These are phyloP conservation scores for Verasper variegatus DNA, from an alignment of 2,113 vertebrate genomes.

Conservation along the genomic window DNA sequence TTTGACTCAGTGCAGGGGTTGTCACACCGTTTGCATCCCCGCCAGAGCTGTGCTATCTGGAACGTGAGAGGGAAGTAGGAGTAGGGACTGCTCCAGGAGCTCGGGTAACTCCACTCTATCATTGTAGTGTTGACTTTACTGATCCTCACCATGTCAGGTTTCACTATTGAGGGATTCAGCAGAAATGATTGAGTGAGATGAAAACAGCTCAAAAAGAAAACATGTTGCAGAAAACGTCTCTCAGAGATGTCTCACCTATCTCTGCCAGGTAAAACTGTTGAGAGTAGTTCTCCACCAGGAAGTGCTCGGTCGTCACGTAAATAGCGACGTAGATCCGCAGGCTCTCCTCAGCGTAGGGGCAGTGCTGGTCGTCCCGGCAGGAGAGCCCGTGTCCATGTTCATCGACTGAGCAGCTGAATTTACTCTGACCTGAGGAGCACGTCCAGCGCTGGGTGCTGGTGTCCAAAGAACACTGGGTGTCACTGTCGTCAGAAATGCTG, in stretches of 20 bases:
- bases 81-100: slow-evolving; percentile 77
- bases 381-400: slow-evolving; percentile 20
- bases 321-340: slow-evolving; percentile 44
- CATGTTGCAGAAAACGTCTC: not conserved
- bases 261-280: slow-evolving; percentile 62
- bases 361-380: slow-evolving; percentile 64
- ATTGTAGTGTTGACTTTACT: slow-evolving; percentile 53
- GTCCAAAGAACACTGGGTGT: slow-evolving; percentile 50
- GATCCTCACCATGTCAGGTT: slow-evolving; percentile 74
- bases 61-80: slow-evolving; percentile 82
- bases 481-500: slow-evolving; percentile 1
- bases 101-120: slow-evolving; percentile 75
- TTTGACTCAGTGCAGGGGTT: slow-evolving; percentile 37
- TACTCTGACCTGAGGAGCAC: slow-evolving; percentile 47
- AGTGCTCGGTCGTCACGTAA: slow-evolving; percentile 44
- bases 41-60: slow-evolving; percentile 63
- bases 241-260: slow-evolving; percentile 60
- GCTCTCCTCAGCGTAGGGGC: slow-evolving; percentile 69
- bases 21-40: slow-evolving; percentile 26
- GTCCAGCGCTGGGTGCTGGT: slow-evolving; percentile 38
- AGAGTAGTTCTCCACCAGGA: slow-evolving; percentile 67
- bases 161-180: slow-evolving; percentile 60
- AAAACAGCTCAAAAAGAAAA: not conserved
- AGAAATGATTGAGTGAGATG: not conserved
- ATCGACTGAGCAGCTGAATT: slow-evolving; percentile 60